phyloP scores from a whole-genome alignment of 2,888 invertebrate species.

The Eretmocerus hayati region DNA sequence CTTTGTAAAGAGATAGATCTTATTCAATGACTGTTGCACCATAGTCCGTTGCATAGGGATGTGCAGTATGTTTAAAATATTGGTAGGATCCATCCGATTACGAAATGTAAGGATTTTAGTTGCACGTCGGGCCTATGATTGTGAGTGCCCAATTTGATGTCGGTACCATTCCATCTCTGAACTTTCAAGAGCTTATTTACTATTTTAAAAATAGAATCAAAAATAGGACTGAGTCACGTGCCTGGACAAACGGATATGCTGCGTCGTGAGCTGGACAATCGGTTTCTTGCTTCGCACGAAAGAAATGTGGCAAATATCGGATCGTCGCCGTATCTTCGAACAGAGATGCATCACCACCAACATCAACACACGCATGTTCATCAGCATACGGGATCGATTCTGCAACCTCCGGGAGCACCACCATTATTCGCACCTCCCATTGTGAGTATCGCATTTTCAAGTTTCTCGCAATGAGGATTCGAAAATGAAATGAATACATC shows the following conservation, averaged over 20 bases:
- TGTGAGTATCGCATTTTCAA: too few relatives aligned
- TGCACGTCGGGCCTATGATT: too few relatives aligned
- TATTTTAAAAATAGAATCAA: constrained; percentile 24
- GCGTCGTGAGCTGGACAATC: constrained; percentile 80
- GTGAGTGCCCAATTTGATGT: not conserved
- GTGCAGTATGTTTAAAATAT: too few relatives aligned
- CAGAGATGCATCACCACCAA: constrained; percentile 89
- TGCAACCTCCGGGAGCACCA: constrained; percentile 53
- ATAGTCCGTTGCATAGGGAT: too few relatives aligned
- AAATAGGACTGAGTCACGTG: constrained; percentile 39
- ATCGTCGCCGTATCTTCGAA: constrained; percentile 62
- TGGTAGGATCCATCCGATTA: too few relatives aligned
- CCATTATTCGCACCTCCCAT: constrained; percentile 59
- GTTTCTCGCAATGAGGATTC: too few relatives aligned
- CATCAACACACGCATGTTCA: constrained; percentile 89
- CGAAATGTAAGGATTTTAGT: too few relatives aligned
- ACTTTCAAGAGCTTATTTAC: constrained; percentile 1
- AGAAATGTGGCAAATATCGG: constrained; percentile 48
- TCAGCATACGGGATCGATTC: constrained; percentile 69
- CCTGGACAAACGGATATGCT: constrained; percentile 67
- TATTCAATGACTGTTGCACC: too few relatives aligned
- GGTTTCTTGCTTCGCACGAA: constrained; percentile 83
- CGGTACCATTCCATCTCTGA: not conserved
- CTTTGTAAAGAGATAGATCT: too few relatives aligned
- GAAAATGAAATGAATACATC: not conserved